Conservation (phyloP, 2,113 vertebrate genomes). For the Calidris pygmaea region DNA sequence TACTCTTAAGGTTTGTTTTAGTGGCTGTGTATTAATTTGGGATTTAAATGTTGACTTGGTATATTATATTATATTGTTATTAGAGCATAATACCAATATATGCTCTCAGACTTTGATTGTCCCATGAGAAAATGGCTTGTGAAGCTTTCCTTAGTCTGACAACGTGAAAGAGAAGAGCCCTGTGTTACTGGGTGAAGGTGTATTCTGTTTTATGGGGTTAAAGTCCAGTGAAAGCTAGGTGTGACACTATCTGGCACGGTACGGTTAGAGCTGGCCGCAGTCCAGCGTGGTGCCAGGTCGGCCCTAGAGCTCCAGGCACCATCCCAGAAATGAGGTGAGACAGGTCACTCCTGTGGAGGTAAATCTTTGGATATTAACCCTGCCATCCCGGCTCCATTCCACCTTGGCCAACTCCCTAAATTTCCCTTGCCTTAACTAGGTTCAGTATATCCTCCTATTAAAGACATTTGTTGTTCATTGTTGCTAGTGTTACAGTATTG, state of each 20-base stretch:
- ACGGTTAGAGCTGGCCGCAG: not conserved
- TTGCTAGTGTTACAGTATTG: not conserved
- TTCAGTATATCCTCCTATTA: not conserved
- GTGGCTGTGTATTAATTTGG: not conserved
- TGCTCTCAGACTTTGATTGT: not conserved
- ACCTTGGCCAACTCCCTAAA: not conserved
- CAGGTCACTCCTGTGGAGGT: not conserved
- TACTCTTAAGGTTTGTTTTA: not conserved
- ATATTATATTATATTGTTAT: not conserved
- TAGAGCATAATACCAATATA: not conserved
- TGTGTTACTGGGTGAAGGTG: not conserved
- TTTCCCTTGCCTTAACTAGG: not conserved
- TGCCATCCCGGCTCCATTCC: not conserved
- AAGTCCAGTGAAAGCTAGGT: not conserved
- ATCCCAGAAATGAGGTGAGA: not conserved
- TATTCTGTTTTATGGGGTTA: not conserved
- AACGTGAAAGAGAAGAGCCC: not conserved
- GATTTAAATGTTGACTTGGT: not conserved
- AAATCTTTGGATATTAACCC: not conserved
- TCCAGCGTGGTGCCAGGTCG: accelerated
- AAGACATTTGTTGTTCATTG: not conserved
- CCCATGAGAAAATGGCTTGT: not conserved
- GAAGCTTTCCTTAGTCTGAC: not conserved
- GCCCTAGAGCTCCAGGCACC: not conserved
- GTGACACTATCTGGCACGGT: not conserved